phyloP scores from a whole-genome alignment of 2,113 vertebrate genomes.

The Corydoras maculifer region DNA sequence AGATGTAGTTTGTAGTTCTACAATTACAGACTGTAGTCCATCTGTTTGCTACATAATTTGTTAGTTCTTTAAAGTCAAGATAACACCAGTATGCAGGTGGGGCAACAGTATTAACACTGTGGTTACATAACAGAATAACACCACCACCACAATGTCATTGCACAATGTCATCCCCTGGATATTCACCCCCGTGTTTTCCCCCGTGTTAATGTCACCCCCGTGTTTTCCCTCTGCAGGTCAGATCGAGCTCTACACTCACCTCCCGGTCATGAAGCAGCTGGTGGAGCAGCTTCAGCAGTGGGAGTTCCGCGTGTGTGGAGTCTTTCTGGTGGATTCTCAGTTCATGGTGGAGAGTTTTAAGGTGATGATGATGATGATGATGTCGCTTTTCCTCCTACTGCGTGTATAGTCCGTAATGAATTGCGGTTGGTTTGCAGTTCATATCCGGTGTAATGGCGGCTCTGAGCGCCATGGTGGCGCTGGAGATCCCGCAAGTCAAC shows the following conservation, averaged over 20 bases:
- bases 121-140: too few relatives aligned
- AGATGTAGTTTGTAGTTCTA: too few relatives aligned
- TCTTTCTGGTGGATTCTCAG: constrained; percentile 96
- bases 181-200: background rate
- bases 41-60: too few relatives aligned
- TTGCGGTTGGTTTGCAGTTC: constrained; percentile 65
- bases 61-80: too few relatives aligned
- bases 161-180: too few relatives aligned
- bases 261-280: constrained; percentile 93
- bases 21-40: too few relatives aligned
- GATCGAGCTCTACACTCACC: constrained; percentile 95
- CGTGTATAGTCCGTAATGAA: background rate
- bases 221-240: constrained; percentile 70
- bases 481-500: constrained; percentile 94
- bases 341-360: constrained; percentile 99
- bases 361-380: constrained; percentile 56
- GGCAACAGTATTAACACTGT: too few relatives aligned
- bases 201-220: too few relatives aligned
- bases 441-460: constrained; percentile 94
- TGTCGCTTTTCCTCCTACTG: background rate
- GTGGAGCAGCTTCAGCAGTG: constrained; percentile 94
- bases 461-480: constrained; percentile 86
- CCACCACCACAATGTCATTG: too few relatives aligned
- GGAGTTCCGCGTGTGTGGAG: constrained; percentile 94
- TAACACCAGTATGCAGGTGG: too few relatives aligned